Evolutionary conservation across 2,797 vertebrate genomes (phyloP).

Genomic region (Coranthus polyacanthus): DNA sequence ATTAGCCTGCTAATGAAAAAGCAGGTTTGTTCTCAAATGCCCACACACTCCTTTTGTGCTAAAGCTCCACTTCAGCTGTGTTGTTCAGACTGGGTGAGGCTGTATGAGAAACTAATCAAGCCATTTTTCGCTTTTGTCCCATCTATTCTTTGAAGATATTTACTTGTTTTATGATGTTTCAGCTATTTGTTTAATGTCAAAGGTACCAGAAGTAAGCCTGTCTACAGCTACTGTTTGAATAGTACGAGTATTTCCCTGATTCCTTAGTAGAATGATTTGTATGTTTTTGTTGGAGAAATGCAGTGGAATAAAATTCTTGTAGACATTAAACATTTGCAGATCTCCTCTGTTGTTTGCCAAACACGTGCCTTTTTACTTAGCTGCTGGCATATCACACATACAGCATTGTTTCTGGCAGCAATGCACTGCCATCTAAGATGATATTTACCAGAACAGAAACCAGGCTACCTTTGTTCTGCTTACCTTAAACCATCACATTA

Average conservation of each 20-base stretch:
- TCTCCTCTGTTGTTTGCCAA: slow-evolving; percentile 43
- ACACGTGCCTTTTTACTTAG: slow-evolving; percentile 60
- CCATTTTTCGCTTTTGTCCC: too few species aligned
- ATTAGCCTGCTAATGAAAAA: slow-evolving; percentile 75
- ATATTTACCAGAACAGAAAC: slow-evolving; percentile 59
- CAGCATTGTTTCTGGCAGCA: slow-evolving; percentile 55
- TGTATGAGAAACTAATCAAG: too few species aligned
- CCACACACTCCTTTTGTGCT: slow-evolving; percentile 23
- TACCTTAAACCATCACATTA: slow-evolving; percentile 38
- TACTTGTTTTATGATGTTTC: slow-evolving; percentile 24
- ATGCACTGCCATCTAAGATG: slow-evolving; percentile 60
- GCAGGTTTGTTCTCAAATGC: slow-evolving; percentile 58
- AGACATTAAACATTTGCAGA: slow-evolving; percentile 64
- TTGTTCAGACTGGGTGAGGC: slow-evolving; percentile 11
- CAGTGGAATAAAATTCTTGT: slow-evolving; percentile 49
- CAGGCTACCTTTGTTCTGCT: slow-evolving; percentile 22
- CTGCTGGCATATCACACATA: slow-evolving; percentile 50
- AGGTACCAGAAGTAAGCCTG: slow-evolving; percentile 5
- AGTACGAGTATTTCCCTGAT: slow-evolving; percentile 17
- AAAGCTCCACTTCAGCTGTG: slow-evolving; percentile 34
- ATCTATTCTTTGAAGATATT: slow-evolving; percentile 15
- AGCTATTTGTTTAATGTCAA: slow-evolving; percentile 18
- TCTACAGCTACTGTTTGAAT: slow-evolving; percentile 47
- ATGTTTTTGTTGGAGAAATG: slow-evolving; percentile 33
- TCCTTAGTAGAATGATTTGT: slow-evolving; percentile 44